Percentiles rank a stretch among this genome's conserved stretches.
phyloP scores from a whole-genome alignment of 2,888 invertebrate species.

The Netelia inedita region DNA sequence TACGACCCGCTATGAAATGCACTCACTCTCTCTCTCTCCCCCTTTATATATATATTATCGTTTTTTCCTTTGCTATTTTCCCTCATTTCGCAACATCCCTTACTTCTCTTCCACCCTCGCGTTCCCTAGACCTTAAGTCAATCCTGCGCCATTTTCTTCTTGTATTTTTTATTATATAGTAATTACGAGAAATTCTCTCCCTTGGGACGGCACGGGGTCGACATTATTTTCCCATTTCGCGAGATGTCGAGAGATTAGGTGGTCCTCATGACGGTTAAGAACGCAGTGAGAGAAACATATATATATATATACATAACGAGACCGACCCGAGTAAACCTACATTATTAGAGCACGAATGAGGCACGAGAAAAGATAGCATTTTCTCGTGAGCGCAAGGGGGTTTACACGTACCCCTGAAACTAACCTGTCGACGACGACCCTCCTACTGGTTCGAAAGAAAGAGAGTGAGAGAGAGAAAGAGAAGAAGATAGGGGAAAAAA shows the following conservation, averaged over 20 bases:
- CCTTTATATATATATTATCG: not conserved
- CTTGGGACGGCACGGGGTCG: conserved; percentile 69
- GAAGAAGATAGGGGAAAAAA: conserved; percentile 73
- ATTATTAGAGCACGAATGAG: conserved; percentile 50
- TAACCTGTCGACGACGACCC: conserved; percentile 44
- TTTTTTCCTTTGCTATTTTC: conserved; percentile 6
- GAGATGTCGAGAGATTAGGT: conserved; percentile 58
- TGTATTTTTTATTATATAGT: conserved; percentile 60
- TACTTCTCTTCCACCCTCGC: conserved; percentile 62
- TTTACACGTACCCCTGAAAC: conserved; percentile 48
- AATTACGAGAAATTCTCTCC: conserved; percentile 75
- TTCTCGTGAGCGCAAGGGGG: conserved; percentile 18
- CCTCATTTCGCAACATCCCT: conserved; percentile 16
- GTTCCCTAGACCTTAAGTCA: conserved; percentile 25
- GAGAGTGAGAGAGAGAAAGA: conserved; percentile 71
- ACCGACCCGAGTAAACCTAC: conserved; percentile 37
- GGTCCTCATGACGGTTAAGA: conserved; percentile 22
- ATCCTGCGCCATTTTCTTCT: conserved; percentile 75
- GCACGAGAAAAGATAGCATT: conserved; percentile 47
- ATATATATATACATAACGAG: not conserved
- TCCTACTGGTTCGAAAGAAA: not conserved
- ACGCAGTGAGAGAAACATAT: conserved; percentile 15
- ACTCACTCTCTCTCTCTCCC: conserved; percentile 19
- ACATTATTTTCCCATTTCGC: conserved; percentile 79
- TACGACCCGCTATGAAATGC: not conserved